Percentiles rank a stretch among this genome's conserved stretches.
These are phyloP conservation scores for Oppia nitens DNA, from an alignment of 1,140 invertebrate genomes.

Conservation along the genomic window DNA sequence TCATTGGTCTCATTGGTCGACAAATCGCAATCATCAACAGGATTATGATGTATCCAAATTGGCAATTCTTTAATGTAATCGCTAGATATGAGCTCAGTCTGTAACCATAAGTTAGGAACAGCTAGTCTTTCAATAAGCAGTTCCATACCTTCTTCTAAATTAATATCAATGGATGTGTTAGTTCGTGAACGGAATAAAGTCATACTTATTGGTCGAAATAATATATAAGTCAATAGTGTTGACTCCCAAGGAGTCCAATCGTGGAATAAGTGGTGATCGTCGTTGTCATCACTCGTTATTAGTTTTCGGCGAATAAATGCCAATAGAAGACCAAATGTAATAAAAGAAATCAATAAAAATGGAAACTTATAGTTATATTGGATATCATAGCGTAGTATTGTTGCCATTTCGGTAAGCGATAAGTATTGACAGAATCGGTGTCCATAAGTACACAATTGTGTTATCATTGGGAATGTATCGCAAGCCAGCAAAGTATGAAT, in stretches of 20 bases:
- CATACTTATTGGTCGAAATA: slow-evolving; percentile 27
- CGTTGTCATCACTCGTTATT: neutral
- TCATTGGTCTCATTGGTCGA: slow-evolving; percentile 15
- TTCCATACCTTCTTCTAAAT: slow-evolving; percentile 29
- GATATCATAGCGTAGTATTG: neutral
- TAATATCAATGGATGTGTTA: slow-evolving; percentile 22
- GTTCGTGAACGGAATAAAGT: slow-evolving; percentile 17
- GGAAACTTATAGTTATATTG: neutral
- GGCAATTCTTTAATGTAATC: slow-evolving; percentile 38
- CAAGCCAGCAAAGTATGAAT: slow-evolving; percentile 20
- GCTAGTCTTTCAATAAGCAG: slow-evolving; percentile 31
- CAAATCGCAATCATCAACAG: slow-evolving; percentile 22
- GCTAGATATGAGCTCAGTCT: slow-evolving; percentile 27
- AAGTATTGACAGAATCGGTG: neutral
- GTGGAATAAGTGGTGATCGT: neutral
- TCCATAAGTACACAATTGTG: neutral
- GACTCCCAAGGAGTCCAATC: slow-evolving; percentile 23
- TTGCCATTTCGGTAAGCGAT: neutral
- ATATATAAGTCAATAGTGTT: slow-evolving; percentile 23
- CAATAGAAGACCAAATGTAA: neutral
- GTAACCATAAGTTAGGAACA: slow-evolving; percentile 33
- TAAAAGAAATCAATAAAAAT: neutral
- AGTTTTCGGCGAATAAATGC: neutral
- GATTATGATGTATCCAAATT: slow-evolving; percentile 31
- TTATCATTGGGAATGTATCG: neutral